Base-by-base conservation (phyloP, 1,140 invertebrate genomes). In the Melitaea cinxia region DNA sequence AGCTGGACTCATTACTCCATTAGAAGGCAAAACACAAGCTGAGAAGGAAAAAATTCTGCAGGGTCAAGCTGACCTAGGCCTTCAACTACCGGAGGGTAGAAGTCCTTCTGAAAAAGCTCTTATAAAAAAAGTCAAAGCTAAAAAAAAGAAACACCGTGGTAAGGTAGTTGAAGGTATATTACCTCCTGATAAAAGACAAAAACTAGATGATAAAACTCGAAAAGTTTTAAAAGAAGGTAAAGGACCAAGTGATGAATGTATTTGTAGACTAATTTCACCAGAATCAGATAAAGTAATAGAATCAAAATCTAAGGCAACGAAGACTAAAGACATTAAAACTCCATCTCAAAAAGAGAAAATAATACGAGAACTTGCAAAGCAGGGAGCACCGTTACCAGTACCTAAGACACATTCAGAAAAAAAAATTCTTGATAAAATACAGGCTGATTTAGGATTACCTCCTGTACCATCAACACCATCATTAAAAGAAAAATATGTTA, bases 351-450 rank as follows among this genome's bases (percentile, higher is more conserved):
- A 75, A 68, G 75, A 80, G 62, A 70, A 77, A 49, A 74, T 75
- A 17, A 19, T 81, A 0, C 75, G 56, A 73, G 71, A 68, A 5
- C 65, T 80, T 28, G 72, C 68, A 15, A 69, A 55, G 33, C 23
- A 66, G 12, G 76, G 73, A 7, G 50, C 73, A 30, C 76, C 75
- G 26, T 39, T 80, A n/a, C 78, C 78, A 7, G 59, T 69, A 63
- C 66, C 57, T 5, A 77, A 74, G 70, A 73, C 76, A 12, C 35
- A 64, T 2, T 80, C 76, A 7, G 76, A 80, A 71, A 74, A 73
- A 56, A 75, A 74, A 39, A 10, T 83, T n/a, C 59, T 78, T 10
- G 45, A 73, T 1, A 77, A 78, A 62, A 62, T 81, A 17, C 59
- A 75, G 42, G 26, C 39, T 39, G 65, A 78, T 4, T 6, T 81